Evolutionary conservation across 2,113 vertebrate genomes (phyloP), one percentile per base, ranked within the genome.

Genomic region (Trinectes maculatus): DNA sequence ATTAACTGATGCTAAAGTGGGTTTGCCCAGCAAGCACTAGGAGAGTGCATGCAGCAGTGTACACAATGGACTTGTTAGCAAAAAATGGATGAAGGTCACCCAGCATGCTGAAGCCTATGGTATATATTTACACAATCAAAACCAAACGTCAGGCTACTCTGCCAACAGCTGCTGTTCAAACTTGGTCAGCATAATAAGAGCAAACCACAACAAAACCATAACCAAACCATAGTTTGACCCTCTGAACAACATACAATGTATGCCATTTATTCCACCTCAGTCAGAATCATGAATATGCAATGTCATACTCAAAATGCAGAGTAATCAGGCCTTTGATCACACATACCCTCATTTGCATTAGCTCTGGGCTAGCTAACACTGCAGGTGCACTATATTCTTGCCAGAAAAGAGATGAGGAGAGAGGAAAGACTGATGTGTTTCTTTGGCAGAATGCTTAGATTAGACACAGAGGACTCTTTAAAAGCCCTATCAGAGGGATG

Each of bases 371-470:
- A 64, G 71, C 74, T 44, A 55, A 58, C 46, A 24, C 82, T 77
- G 86, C 90, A 90, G 90, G 85, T 90, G 90, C 86, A 81, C 60
- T 55, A 53, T 6, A 47, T 64, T 77, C 71, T 42, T 81, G 86
- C 83, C 88, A 90, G 62, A 81, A 51, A 69, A 60, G 66, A 77
- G 74, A 69, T 13, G 58, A 57, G 55, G 55, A 53, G 25, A 71
- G 61, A 80, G 59, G 55, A 78, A 51, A 84, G 75, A 61, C 65
- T 58, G 74, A 66, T 79, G 69, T 13, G 60, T 74, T 80, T 72
- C 59, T 77, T 74, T 77, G 79, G 80, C 74, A 80, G 61, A 13
- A 13, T 5, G 33, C 53, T 83, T 33, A 59, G 36, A 79, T 72
- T 42, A 77, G 71, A 82, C 66, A 89, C 82, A 87, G 74, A 78